Percentiles rank a stretch among this genome's conserved stretches.
These are phyloP conservation scores for Echinometra lucunter DNA, from an alignment of 53 echinoderm and acorn worm genomes.

Conservation along the genomic window DNA sequence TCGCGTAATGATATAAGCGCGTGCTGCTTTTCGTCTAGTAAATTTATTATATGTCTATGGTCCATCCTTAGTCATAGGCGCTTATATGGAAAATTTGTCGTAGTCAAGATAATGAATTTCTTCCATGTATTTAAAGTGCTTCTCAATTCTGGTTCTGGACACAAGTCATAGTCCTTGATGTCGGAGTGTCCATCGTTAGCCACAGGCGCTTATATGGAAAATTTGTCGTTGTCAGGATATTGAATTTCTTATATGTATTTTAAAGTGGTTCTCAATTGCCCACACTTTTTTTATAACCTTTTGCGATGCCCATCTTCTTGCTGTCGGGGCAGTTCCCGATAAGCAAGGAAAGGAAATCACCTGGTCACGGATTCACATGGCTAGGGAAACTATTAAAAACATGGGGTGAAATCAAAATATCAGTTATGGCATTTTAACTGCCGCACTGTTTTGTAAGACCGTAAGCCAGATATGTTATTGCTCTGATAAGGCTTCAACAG, in stretches of 20 bases:
- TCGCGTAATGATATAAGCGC: too few relatives aligned
- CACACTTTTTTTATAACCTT: background rate
- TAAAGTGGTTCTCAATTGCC: background rate
- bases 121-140: too few relatives aligned
- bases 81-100: too few relatives aligned
- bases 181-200: background rate
- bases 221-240: background rate
- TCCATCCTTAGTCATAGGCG: too few relatives aligned
- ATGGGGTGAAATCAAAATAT: background rate
- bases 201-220: background rate
- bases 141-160: background rate
- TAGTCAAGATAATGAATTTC: too few relatives aligned
- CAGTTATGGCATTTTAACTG: background rate
- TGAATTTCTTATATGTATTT: background rate
- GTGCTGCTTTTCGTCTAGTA: too few relatives aligned
- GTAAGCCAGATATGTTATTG: background rate
- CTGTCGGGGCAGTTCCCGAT: background rate
- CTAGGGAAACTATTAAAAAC: background rate
- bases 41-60: too few relatives aligned
- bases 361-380: background rate
- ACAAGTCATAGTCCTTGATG: too few relatives aligned
- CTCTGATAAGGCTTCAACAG: background rate
- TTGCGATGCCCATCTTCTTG: background rate
- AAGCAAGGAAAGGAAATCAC: background rate
- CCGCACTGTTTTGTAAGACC: background rate